A percentile compares a stretch with the other conserved stretches of the same genome.
These are phyloP conservation scores for Cladopsammia gracilis DNA, from an alignment of 64 coral and sea anemone genomes.

Conservation along the genomic window DNA sequence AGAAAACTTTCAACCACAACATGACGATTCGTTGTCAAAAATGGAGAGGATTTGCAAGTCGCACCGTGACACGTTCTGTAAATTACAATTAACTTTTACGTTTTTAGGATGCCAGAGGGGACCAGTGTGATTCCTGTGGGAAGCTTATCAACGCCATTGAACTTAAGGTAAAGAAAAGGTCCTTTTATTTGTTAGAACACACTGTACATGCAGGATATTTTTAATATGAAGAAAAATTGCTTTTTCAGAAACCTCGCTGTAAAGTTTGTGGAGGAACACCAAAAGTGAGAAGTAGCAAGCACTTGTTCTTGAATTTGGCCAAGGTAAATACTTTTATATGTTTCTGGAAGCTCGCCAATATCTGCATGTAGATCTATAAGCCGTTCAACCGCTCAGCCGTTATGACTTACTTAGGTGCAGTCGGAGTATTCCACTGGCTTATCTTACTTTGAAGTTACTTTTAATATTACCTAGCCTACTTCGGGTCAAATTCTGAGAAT, in stretches of 20 bases:
- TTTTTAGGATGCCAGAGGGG: slow-evolving; percentile 91
- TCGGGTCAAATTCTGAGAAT: too few species aligned
- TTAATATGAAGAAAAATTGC: neutral
- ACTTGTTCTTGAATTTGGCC: slow-evolving; percentile 92
- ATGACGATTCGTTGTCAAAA: too few species aligned
- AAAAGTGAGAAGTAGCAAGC: slow-evolving; percentile 85
- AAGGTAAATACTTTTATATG: slow-evolving; percentile 52
- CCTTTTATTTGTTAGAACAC: neutral
- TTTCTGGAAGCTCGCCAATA: too few species aligned
- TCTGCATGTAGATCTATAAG: too few species aligned
- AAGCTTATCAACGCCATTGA: slow-evolving; percentile 97
- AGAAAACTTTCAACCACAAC: too few species aligned
- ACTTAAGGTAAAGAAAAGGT: slow-evolving; percentile 78
- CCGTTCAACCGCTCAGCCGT: too few species aligned
- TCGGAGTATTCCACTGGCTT: too few species aligned
- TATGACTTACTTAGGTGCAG: too few species aligned
- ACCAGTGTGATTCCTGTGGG: slow-evolving; percentile 97
- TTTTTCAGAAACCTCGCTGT: slow-evolving; percentile 84
- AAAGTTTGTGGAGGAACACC: slow-evolving; percentile 92
- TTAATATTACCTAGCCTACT: too few species aligned
- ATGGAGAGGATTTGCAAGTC: too few species aligned
- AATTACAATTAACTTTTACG: neutral
- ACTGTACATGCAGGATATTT: neutral
- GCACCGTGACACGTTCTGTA: neutral
- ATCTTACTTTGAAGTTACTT: too few species aligned